These are phyloP conservation scores for Unio pictorum DNA, from an alignment of 2,888 invertebrate species.

Conservation along the genomic window DNA sequence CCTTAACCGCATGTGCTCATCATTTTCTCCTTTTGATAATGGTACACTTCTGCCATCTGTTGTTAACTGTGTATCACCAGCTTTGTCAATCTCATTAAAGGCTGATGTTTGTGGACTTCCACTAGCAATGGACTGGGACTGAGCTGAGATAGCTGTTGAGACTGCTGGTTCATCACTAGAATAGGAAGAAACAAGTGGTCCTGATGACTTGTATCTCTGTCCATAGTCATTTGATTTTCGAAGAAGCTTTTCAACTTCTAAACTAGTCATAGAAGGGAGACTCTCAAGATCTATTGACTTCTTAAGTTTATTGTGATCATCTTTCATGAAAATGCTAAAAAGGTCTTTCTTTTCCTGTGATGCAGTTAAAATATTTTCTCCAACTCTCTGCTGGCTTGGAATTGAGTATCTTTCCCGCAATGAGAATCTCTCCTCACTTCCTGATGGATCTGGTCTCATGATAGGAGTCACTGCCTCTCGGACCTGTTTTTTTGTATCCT, in stretches of 20 bases:
- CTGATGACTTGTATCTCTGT: constrained; percentile 2
- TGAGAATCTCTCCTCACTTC: constrained; percentile 37
- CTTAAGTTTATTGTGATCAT: constrained; percentile 8
- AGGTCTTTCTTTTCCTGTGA: constrained; percentile 5
- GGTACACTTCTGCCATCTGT: no score
- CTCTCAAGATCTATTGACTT: constrained; percentile 30
- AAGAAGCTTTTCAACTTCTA: constrained; percentile 46
- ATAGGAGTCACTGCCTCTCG: constrained; percentile 28
- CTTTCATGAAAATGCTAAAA: neutral
- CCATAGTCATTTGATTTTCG: constrained; percentile 26
- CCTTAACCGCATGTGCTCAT: neutral
- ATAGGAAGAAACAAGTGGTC: neutral
- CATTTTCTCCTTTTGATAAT: no score
- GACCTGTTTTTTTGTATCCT: constrained; percentile 33
- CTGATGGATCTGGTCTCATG: constrained; percentile 35
- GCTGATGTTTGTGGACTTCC: no score
- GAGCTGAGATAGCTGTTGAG: constrained; percentile 5
- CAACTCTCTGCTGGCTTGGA: constrained; percentile 19
- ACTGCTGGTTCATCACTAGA: neutral
- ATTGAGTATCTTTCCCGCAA: constrained; percentile 21
- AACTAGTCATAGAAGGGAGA: constrained; percentile 39
- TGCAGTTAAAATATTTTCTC: constrained; percentile 11
- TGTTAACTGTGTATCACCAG: no score
- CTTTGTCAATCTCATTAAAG: no score
- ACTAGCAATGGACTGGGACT: no score